These are phyloP conservation scores for Tetragonula clypearis DNA, from an alignment of 1,140 invertebrate species.

Conservation along the genomic window DNA sequence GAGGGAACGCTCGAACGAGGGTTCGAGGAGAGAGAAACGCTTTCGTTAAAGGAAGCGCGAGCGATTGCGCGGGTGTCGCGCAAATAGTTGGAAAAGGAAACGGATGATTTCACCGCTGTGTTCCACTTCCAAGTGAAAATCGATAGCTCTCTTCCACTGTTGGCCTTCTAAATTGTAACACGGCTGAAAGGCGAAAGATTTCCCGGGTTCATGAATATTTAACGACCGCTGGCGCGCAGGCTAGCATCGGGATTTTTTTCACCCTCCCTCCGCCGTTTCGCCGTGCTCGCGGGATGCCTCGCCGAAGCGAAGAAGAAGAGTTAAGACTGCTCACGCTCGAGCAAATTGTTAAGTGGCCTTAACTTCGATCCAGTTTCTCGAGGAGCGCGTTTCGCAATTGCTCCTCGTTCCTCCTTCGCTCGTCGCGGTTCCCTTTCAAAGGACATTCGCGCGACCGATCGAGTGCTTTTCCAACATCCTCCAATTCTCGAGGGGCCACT, in stretches of 20 bases:
- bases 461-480: conserved; percentile 1
- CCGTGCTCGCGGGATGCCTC: too few species aligned
- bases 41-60: background rate
- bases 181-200: conserved; percentile 34
- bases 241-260: background rate
- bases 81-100: background rate
- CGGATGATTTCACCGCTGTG: conserved; percentile 6
- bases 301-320: background rate
- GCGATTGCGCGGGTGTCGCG: background rate
- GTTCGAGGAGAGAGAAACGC: background rate
- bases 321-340: conserved; percentile 38
- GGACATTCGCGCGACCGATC: background rate
- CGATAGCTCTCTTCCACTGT: conserved; percentile 18
- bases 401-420: background rate
- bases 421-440: conserved; percentile 3
- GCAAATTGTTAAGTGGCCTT: conserved; percentile 36
- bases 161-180: conserved; percentile 22
- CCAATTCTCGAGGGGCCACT: background rate
- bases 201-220: conserved; percentile 48
- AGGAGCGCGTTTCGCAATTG: conserved; percentile 7
- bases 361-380: conserved; percentile 41
- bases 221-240: conserved; percentile 31
- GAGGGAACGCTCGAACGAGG: background rate
- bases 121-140: conserved; percentile 36
- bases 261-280: too few species aligned